phyloP scores from a whole-genome alignment of 2,888 invertebrate genomes.

The Aromia moschata region DNA sequence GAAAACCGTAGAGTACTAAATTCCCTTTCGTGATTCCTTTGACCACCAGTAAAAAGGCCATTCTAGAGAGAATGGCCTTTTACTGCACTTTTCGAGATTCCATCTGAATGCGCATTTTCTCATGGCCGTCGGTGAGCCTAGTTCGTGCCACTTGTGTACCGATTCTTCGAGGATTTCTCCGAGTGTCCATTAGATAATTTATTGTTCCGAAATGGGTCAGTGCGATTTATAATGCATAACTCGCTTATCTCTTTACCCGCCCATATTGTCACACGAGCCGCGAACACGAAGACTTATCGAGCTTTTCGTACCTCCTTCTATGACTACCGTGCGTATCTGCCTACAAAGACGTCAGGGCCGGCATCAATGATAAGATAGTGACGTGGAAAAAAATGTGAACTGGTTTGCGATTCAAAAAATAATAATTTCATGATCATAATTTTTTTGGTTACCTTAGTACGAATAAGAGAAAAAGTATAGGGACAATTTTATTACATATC shows the following conservation, averaged over 20 bases:
- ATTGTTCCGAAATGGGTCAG: conserved; percentile 52
- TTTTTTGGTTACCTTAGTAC: too few species aligned
- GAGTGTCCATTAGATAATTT: conserved; percentile 52
- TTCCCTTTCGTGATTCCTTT: conserved; percentile 12
- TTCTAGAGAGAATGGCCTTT: too few species aligned
- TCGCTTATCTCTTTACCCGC: conserved; percentile 46
- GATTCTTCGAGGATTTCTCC: conserved; percentile 47
- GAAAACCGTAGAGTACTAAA: conserved; percentile 6
- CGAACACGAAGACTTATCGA: conserved; percentile 19
- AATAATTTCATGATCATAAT: too few species aligned
- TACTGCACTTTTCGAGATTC: conserved; percentile 25
- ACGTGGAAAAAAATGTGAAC: too few species aligned
- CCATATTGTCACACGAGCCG: conserved; percentile 41
- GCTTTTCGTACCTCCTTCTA: conserved; percentile 2
- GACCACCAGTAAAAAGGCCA: conserved; percentile 14
- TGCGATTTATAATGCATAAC: conserved; percentile 53
- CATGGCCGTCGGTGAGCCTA: conserved; percentile 37
- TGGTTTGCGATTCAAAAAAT: too few species aligned
- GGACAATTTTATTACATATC: too few species aligned
- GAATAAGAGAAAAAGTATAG: too few species aligned
- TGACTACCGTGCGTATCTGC: conserved; percentile 13
- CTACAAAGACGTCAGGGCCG: too few species aligned
- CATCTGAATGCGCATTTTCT: conserved; percentile 38
- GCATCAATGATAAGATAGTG: too few species aligned
- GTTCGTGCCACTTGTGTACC: conserved; percentile 42